phyloP scores from a whole-genome alignment of 2,888 invertebrate species.

The Napeogenes inachia region DNA sequence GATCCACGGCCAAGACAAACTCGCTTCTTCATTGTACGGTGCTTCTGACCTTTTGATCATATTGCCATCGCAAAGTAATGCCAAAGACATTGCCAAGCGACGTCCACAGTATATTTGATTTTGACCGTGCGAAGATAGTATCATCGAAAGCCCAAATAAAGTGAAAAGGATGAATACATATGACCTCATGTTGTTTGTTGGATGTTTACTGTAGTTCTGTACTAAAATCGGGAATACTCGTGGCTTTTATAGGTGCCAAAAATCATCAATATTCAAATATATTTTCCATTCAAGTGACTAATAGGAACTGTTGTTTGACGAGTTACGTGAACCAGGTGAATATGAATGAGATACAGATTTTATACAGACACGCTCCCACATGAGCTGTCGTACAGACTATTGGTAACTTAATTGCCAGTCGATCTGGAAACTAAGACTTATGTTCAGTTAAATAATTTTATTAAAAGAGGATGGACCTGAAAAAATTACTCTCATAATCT shows the following conservation, averaged over 20 bases:
- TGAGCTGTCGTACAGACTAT: neutral
- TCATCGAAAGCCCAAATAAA: neutral
- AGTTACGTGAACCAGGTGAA: conserved; percentile 1
- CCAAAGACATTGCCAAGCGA: conserved; percentile 32
- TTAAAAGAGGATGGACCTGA: too few species aligned
- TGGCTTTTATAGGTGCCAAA: neutral
- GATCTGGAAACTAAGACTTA: too few species aligned
- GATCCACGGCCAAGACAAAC: conserved; percentile 34
- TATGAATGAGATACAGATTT: neutral
- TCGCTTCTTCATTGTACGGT: conserved; percentile 4
- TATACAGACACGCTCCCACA: neutral
- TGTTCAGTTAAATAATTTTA: too few species aligned
- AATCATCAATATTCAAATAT: conserved; percentile 8
- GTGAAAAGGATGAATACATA: conserved; percentile 11
- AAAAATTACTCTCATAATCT: too few species aligned
- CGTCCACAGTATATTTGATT: conserved; percentile 22
- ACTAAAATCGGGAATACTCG: conserved; percentile 4
- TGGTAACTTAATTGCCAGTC: neutral
- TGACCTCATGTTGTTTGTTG: conserved; percentile 16
- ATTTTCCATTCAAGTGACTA: neutral
- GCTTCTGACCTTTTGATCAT: conserved; percentile 26
- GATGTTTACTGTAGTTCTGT: neutral
- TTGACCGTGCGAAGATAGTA: conserved; percentile 8
- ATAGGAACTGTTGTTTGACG: neutral
- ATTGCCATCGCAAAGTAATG: conserved; percentile 27